phyloP scores from a whole-genome alignment of 2,797 vertebrate genomes.

The Lagocephalus sceleratus region DNA sequence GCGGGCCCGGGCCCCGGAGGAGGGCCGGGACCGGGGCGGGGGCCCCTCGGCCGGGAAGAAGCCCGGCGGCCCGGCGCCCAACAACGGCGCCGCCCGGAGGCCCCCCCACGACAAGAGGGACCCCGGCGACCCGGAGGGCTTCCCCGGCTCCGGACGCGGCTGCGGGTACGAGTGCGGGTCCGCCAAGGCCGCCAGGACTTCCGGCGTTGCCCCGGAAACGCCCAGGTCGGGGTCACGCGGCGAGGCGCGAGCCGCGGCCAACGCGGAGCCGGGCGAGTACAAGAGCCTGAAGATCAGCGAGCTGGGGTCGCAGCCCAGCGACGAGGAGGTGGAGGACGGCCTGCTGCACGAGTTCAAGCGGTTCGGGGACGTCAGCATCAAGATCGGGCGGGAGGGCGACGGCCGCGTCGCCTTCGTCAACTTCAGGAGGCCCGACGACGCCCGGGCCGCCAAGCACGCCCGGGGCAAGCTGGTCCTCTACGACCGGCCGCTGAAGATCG shows the following conservation, averaged over 20 bases:
- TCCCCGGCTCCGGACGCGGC: too few relatives aligned
- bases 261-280: slow-evolving; percentile 84
- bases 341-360: slow-evolving; percentile 96
- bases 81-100: slow-evolving; percentile 69
- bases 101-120: slow-evolving; percentile 79
- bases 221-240: slow-evolving; percentile 65
- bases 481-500: slow-evolving; percentile 92
- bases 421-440: slow-evolving; percentile 92
- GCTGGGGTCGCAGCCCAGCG: slow-evolving; percentile 89
- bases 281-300: slow-evolving; percentile 95
- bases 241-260: slow-evolving; percentile 64
- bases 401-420: slow-evolving; percentile 93
- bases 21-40: slow-evolving; percentile 84
- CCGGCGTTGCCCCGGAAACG: slow-evolving; percentile 62
- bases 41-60: slow-evolving; percentile 83
- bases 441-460: slow-evolving; percentile 91
- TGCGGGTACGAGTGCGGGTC: slow-evolving; percentile 76
- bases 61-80: slow-evolving; percentile 63
- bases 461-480: slow-evolving; percentile 91
- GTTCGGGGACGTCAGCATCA: slow-evolving; percentile 95
- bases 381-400: slow-evolving; percentile 88
- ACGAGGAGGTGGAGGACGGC: slow-evolving; percentile 95
- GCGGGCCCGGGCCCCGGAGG: slow-evolving; percentile 85
- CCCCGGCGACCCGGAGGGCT: slow-evolving; percentile 57
- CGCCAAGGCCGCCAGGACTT: slow-evolving; percentile 69